phyloP scores from a whole-genome alignment of 2,797 vertebrate genomes.

The Pelodytes ibericus region DNA sequence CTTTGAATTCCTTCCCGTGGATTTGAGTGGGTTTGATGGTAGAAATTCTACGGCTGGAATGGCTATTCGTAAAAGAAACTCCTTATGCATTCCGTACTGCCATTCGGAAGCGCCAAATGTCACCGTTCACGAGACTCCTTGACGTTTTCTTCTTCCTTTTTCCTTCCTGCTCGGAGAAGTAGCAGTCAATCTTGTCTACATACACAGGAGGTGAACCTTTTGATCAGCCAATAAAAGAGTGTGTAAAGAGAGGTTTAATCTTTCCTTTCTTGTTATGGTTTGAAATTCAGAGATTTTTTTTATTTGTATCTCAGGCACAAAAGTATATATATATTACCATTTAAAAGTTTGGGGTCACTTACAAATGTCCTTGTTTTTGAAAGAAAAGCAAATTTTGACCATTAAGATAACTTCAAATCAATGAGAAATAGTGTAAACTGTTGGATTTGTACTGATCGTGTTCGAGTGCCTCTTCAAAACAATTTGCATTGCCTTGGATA shows the following conservation, averaged over 20 bases:
- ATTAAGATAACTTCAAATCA: too few relatives aligned
- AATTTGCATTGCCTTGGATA: too few relatives aligned
- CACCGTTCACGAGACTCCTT: neutral
- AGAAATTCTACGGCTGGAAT: constrained; percentile 3
- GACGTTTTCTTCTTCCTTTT: neutral
- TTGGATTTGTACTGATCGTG: too few relatives aligned
- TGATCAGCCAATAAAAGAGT: constrained; percentile 10
- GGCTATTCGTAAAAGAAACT: constrained; percentile 23
- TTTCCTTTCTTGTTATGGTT: neutral
- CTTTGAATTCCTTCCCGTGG: constrained; percentile 20
- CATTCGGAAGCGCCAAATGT: neutral
- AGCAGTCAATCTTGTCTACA: neutral
- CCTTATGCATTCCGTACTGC: neutral
- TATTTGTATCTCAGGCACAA: neutral
- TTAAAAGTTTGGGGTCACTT: neutral
- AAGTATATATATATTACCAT: neutral
- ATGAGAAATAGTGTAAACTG: too few relatives aligned
- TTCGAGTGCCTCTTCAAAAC: too few relatives aligned
- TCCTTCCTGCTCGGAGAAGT: neutral
- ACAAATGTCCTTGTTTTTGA: too few relatives aligned
- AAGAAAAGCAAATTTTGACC: too few relatives aligned
- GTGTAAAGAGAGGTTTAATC: neutral
- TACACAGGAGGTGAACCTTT: neutral
- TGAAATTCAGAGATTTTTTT: constrained; percentile 1
- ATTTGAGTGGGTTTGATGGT: constrained; percentile 16